A percentile compares a stretch with the other conserved stretches of the same genome.
phyloP scores from a whole-genome alignment of 2,113 vertebrate genomes.

The Vombatus ursinus region DNA sequence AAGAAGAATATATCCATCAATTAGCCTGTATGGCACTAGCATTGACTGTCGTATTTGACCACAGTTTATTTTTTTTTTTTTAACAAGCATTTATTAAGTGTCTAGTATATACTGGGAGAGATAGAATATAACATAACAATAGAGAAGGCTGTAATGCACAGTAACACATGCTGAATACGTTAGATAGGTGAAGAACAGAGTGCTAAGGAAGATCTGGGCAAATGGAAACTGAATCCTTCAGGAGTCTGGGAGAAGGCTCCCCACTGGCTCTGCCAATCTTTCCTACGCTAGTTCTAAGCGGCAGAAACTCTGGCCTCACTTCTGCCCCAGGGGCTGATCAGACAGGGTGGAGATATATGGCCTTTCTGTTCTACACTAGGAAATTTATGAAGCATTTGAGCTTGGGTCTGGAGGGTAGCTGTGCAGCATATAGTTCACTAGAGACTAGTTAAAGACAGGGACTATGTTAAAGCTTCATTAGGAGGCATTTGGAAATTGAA shows the following conservation, averaged over 20 bases:
- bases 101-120: neutral
- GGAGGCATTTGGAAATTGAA: conserved; percentile 54
- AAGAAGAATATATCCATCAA: neutral
- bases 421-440: conserved; percentile 66
- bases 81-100: neutral
- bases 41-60: neutral
- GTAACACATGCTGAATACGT: neutral
- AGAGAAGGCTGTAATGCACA: neutral
- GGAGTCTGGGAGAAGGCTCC: neutral
- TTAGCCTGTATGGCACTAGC: neutral
- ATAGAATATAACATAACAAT: neutral
- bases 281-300: neutral
- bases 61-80: neutral
- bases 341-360: conserved; percentile 49
- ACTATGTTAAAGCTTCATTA: conserved; percentile 67
- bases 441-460: conserved; percentile 65
- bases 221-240: neutral
- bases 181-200: neutral
- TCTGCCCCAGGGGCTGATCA: neutral
- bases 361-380: neutral
- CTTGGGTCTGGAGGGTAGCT: conserved; percentile 47
- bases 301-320: neutral
- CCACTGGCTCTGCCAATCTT: neutral
- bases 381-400: conserved; percentile 65
- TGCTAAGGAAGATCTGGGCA: neutral